phyloP scores from a whole-genome alignment of 1,140 invertebrate species.

The Mesaphorura yosii region DNA sequence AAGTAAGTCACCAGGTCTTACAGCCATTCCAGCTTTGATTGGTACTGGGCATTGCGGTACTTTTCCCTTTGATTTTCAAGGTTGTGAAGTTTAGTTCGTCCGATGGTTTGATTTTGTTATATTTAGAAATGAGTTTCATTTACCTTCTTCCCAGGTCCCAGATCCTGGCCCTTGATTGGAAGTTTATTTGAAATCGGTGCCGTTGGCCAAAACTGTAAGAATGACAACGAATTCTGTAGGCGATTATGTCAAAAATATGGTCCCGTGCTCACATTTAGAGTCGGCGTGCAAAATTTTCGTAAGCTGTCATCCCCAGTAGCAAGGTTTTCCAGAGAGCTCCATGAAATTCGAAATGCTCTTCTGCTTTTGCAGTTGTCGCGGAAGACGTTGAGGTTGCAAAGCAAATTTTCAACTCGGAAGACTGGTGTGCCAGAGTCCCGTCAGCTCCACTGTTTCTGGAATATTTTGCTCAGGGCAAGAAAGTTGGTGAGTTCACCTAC shows the following conservation, averaged over 20 bases:
- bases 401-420: not conserved
- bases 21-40: too few relatives aligned
- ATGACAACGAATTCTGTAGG: not conserved
- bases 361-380: not conserved
- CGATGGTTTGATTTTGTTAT: not conserved
- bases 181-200: not conserved
- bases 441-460: not conserved
- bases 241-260: not conserved
- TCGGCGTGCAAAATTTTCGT: not conserved
- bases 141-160: not conserved
- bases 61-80: too few relatives aligned
- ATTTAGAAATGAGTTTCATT: not conserved
- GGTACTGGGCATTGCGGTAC: too few relatives aligned
- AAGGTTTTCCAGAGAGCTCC: not conserved
- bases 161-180: not conserved
- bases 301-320: not conserved
- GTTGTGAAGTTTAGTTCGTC: too few relatives aligned
- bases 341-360: not conserved
- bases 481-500: not conserved
- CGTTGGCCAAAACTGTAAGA: not conserved
- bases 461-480: not conserved
- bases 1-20: too few relatives aligned
- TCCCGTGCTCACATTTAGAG: not conserved
- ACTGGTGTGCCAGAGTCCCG: not conserved
- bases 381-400: conserved; percentile 3